Conservation (phyloP, 2,797 vertebrate species). For the Cottoperca gobio region DNA sequence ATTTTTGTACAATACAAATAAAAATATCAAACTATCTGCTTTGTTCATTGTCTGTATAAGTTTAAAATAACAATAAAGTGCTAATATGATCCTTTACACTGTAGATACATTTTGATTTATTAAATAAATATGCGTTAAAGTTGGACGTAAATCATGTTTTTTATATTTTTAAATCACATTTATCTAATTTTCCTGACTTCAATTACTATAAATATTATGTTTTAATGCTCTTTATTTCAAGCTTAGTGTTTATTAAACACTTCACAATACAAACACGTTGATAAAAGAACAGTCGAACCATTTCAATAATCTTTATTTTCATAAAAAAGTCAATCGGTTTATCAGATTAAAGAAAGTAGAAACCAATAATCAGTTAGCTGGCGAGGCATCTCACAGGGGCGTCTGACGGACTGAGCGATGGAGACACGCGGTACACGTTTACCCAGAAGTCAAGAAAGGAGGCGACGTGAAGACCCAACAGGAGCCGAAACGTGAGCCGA, state of each 20-base stretch:
- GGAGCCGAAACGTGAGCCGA: slow-evolving; percentile 41
- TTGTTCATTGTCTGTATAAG: neutral
- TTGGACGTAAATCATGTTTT: too few species aligned
- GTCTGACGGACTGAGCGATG: slow-evolving; percentile 44
- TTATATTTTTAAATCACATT: too few species aligned
- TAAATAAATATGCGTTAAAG: too few species aligned
- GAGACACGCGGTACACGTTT: slow-evolving; percentile 37
- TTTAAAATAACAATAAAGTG: too few species aligned
- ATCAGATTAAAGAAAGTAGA: slow-evolving; percentile 86
- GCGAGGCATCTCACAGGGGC: slow-evolving; percentile 69
- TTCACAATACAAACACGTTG: neutral
- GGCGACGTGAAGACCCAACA: slow-evolving; percentile 36
- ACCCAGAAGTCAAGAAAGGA: slow-evolving; percentile 51
- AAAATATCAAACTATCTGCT: too few species aligned
- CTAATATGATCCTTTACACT: too few species aligned
- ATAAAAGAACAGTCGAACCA: slow-evolving; percentile 21
- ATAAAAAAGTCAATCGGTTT: slow-evolving; percentile 85
- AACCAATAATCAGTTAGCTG: slow-evolving; percentile 77
- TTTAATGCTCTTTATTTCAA: too few species aligned
- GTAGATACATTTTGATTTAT: too few species aligned
- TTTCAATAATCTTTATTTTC: slow-evolving; percentile 85
- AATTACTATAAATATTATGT: too few species aligned
- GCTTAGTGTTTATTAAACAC: too few species aligned
- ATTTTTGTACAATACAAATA: slow-evolving; percentile 80
- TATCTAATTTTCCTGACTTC: too few species aligned